phyloP scores from a whole-genome alignment of 64 coral and sea anemone genomes.

The Porites lutea region DNA sequence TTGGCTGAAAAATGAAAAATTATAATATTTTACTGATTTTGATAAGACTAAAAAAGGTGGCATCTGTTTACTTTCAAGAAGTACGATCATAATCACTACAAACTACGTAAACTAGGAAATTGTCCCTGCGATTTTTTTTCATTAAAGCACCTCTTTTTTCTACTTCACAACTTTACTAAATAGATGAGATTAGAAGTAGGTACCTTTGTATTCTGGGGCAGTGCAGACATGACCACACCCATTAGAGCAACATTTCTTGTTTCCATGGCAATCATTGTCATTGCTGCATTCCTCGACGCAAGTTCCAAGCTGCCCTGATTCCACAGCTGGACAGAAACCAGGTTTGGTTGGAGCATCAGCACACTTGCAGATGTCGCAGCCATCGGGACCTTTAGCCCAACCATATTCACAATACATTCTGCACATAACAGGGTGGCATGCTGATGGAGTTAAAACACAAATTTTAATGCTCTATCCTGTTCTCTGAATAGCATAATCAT shows the following conservation, averaged over 20 bases:
- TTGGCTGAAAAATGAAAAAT: slow-evolving; percentile 40
- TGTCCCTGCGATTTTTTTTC: too few species aligned
- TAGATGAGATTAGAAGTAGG: neutral
- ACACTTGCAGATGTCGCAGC: slow-evolving; percentile 71
- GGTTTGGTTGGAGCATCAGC: slow-evolving; percentile 44
- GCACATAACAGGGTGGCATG: slow-evolving; percentile 70
- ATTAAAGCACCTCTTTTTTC: too few species aligned
- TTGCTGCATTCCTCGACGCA: slow-evolving; percentile 37
- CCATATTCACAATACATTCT: slow-evolving; percentile 88
- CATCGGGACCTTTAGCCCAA: slow-evolving; percentile 69
- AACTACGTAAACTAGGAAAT: too few species aligned
- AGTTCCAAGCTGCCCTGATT: neutral
- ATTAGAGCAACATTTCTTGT: slow-evolving; percentile 72
- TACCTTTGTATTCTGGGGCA: slow-evolving; percentile 72
- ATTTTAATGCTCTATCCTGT: too few species aligned
- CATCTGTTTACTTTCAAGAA: too few species aligned
- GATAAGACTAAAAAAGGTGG: too few species aligned
- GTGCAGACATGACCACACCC: slow-evolving; percentile 58
- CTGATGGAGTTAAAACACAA: slow-evolving; percentile 35
- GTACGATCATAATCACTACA: too few species aligned
- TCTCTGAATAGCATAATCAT: too few species aligned
- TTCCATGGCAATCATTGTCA: slow-evolving; percentile 67
- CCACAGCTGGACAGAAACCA: slow-evolving; percentile 54
- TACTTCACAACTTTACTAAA: too few species aligned
- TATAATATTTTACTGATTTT: neutral